These are phyloP conservation scores for Murina feae DNA, from an alignment of 2,113 vertebrate species.

Conservation along the genomic window DNA sequence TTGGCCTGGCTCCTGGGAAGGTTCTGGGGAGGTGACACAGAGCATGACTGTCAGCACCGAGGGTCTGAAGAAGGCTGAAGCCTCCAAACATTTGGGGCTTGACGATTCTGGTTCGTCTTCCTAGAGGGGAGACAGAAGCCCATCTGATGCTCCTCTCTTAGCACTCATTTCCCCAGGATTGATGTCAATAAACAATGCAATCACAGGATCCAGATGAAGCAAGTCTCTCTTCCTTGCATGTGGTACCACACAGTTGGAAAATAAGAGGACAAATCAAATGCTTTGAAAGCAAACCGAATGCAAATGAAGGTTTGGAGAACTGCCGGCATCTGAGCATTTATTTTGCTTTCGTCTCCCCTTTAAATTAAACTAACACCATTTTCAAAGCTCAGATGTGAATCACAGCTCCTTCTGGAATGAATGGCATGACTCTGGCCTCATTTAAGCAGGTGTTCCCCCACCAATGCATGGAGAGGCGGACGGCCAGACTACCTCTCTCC, in stretches of 20 bases:
- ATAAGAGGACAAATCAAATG: slow-evolving; percentile 61
- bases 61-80: neutral
- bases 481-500: neutral
- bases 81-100: neutral
- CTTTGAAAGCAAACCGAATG: slow-evolving; percentile 49
- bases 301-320: slow-evolving; percentile 68
- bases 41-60: neutral
- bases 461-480: neutral
- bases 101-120: neutral
- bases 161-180: neutral
- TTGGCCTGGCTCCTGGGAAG: neutral
- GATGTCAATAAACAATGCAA: slow-evolving; percentile 39
- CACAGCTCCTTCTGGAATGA: slow-evolving; percentile 40
- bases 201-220: neutral
- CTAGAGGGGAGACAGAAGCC: neutral
- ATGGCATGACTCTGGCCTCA: neutral
- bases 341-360: neutral
- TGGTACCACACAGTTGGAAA: slow-evolving; percentile 52
- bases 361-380: slow-evolving; percentile 5
- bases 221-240: slow-evolving; percentile 63
- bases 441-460: neutral
- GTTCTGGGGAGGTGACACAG: neutral
- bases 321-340: slow-evolving; percentile 7
- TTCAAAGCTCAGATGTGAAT: slow-evolving; percentile 25
- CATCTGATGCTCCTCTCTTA: neutral